Conservation (phyloP, 2,113 vertebrate species). For the Guaruba guarouba region DNA sequence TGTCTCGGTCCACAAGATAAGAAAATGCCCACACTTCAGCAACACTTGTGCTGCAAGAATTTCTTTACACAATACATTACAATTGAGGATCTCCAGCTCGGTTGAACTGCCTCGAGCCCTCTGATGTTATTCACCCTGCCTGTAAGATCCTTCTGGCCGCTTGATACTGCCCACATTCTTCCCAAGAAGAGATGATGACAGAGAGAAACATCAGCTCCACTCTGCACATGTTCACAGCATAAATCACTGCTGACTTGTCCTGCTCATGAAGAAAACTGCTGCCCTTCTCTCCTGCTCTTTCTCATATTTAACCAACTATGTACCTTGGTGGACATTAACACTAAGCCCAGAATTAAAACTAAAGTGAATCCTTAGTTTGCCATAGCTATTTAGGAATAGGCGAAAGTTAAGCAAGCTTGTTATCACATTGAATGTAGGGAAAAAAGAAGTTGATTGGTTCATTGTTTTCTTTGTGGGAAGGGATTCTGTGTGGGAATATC, state of each 20-base stretch:
- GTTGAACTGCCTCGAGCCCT: background rate
- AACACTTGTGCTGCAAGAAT: background rate
- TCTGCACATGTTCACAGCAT: background rate
- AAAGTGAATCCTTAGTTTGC: background rate
- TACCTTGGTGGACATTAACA: background rate
- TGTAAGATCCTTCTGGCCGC: background rate
- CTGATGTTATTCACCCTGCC: conserved; percentile 7
- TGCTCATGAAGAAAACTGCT: background rate
- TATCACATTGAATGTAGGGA: background rate
- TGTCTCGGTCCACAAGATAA: background rate
- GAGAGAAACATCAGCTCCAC: background rate
- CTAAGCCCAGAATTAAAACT: background rate
- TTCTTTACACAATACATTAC: background rate
- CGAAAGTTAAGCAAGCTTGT: background rate
- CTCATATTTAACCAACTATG: background rate
- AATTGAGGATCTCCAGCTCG: background rate
- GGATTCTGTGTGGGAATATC: background rate
- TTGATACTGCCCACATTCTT: background rate
- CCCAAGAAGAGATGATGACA: background rate
- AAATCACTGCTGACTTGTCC: background rate
- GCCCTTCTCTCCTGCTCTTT: background rate
- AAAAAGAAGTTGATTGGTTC: background rate
- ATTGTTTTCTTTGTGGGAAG: background rate
- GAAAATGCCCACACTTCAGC: background rate
- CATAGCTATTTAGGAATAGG: background rate